Evolutionary conservation across 1,140 invertebrate species (phyloP), one percentile per base, ranked within the genome.

Genomic region (Drosophila saltans): DNA sequence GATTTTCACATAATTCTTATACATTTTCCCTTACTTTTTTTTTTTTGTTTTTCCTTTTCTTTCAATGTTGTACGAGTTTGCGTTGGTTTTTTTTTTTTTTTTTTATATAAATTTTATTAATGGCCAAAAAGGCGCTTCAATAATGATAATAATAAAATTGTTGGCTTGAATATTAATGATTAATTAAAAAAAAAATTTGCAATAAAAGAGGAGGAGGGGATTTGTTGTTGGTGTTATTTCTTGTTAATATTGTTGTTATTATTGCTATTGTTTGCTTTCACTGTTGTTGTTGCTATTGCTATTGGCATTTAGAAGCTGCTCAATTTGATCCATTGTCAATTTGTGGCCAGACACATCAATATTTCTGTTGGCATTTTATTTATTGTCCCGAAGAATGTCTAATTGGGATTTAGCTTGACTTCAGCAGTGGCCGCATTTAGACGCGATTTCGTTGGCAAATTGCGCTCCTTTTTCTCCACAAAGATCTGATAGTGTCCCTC

Each of bases 321-420:
- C 69, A 67, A 55, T 66, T 60, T 85, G 81, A 82, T 78, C 67
- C 81, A 78, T 86, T 81, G 71, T 75, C 24, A 52, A 52, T 24
- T 48, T 45, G 10, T 36, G 36, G 58, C 57, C 48, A 21, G 11
- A 40, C 21, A 40, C 21, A 48, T 30, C 28, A 7, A 36, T 36
- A 36, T 36, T 36, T 36, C 28, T 2, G 28, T 36, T 5, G 33
- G 6, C 33, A 52, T 52, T 52, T n/a, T 6, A 0, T 43, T 28
- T 43, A 21, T 30, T 28, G 16, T 10, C 0, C 11, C 10, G 3
- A 41, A n/a, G 24, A 30, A 2, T 30, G 21, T 26, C 88, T 91
- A 91, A 91, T 91, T 91, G 67, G 89, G 89, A 91, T 91, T 91
- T 59, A 91, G 81, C 73, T 91, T 91, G n/a, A 89, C 83, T 89